Evolutionary conservation across 2,113 vertebrate species (phyloP), one percentile per base, ranked within the genome.

Genomic region (Trachemys scripta): DNA sequence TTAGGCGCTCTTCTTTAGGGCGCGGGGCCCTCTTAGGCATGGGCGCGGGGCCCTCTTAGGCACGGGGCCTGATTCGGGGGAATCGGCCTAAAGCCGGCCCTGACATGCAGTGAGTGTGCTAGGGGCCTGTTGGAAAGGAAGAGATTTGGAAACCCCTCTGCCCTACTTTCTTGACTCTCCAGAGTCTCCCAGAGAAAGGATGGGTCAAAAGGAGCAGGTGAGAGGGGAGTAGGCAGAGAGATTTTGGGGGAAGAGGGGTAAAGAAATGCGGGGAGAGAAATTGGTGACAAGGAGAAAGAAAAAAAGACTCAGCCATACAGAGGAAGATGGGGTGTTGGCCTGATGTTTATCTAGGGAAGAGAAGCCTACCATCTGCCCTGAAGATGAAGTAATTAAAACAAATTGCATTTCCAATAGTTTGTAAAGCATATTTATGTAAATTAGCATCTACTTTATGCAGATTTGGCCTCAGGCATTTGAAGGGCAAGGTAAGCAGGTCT

Each of bases 391-490:
- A 53, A 75, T 92, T n/a, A 5, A 76, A 49, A 47, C 50, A 20
- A 91, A 12, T 20, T 87, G 7, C 16, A 69, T 59, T 94, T 85
- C 13, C 29, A 90, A 1, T 42, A 65, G 6, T 45, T 56, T 17
- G 2, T 84, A 24, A 3, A 84, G 92, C 1, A 1, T 80, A 31
- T 75, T 93, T 56, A 79, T 38, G 27, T 90, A 87, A 89, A 79
- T 89, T 76, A 56, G 79, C 49, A 57, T 75, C n/a, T 14, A 57
- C 47, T 93, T 87, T 72, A 35, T 81, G 62, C 24, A 84, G 93
- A 90, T 94, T 85, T 91, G 27, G 82, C 14, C 82, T 96, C 12
- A n/a, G 85, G 25, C n/a, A 92, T 88, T 87, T 35, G 49, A 20
- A 45, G 5, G n/a, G 35, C 81, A 17, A 13, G 35, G 9, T 49